phyloP scores from a whole-genome alignment of 2,888 invertebrate genomes.

The Drosophila acutilabella region DNA sequence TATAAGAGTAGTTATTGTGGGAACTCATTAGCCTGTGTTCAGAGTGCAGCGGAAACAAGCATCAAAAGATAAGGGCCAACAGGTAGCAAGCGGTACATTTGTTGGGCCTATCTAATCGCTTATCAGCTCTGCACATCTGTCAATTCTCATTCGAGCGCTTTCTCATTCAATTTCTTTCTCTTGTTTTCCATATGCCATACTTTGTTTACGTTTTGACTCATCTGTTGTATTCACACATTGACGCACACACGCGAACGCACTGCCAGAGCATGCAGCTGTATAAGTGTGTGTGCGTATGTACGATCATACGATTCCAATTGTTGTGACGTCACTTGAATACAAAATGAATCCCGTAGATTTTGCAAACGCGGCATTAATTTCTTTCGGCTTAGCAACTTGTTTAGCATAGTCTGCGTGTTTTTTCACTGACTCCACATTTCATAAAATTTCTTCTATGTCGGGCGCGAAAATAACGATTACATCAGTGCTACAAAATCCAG shows the following conservation, averaged over 20 bases:
- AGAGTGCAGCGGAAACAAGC: conserved; percentile 48
- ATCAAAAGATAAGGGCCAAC: conserved; percentile 36
- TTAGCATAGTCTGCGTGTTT: conserved; percentile 16
- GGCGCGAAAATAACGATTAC: conserved; percentile 45
- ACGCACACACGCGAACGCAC: conserved; percentile 11
- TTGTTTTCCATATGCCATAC: neutral
- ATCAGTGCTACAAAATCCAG: conserved; percentile 40
- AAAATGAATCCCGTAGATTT: conserved; percentile 23
- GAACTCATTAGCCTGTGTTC: conserved; percentile 33
- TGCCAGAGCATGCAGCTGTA: conserved; percentile 4
- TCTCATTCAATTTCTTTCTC: conserved; percentile 10
- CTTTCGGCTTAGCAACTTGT: conserved; percentile 36
- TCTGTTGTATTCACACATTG: conserved; percentile 6
- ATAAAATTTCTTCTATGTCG: conserved; percentile 26
- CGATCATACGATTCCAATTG: conserved; percentile 47
- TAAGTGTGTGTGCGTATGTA: conserved; percentile 9
- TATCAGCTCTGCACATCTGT: conserved; percentile 4
- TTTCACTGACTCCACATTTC: conserved; percentile 18
- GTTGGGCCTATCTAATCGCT: neutral
- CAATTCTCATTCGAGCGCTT: conserved; percentile 27
- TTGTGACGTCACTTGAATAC: conserved; percentile 49
- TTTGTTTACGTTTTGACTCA: conserved; percentile 49
- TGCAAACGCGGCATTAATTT: conserved; percentile 13
- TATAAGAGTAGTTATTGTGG: conserved; percentile 22
- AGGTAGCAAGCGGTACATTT: conserved; percentile 23